Evolutionary conservation across 2,797 vertebrate species (phyloP).

Genomic region (Chloroceryle amazona): DNA sequence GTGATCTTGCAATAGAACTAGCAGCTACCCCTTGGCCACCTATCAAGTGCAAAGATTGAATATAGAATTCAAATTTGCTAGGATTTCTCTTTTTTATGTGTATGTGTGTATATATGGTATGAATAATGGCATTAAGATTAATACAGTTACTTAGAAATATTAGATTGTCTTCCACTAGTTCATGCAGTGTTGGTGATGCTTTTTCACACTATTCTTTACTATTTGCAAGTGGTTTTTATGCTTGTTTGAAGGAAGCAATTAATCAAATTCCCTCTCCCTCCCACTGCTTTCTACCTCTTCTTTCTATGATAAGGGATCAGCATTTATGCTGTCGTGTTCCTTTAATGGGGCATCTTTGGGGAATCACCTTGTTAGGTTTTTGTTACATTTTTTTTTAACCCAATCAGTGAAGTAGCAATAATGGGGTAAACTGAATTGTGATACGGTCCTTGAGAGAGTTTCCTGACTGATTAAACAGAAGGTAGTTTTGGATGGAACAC

Average conservation of each 20-base stretch:
- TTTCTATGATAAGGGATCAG: not conserved
- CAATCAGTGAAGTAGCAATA: not conserved
- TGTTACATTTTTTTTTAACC: not conserved
- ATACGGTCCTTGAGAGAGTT: not conserved
- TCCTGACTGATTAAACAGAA: not conserved
- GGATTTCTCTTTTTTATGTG: not conserved
- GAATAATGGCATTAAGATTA: not conserved
- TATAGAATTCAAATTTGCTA: not conserved
- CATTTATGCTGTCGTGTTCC: not conserved
- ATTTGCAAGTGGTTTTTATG: conserved; percentile 8
- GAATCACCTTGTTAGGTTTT: not conserved
- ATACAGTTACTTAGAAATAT: not conserved
- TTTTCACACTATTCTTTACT: not conserved
- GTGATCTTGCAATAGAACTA: not conserved
- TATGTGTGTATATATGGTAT: not conserved
- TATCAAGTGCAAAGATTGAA: not conserved
- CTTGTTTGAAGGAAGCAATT: conserved; percentile 32
- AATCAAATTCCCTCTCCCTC: not conserved
- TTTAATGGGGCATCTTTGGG: not conserved
- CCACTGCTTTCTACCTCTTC: not conserved
- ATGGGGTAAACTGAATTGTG: not conserved
- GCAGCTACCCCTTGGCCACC: not conserved
- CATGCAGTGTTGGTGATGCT: not conserved
- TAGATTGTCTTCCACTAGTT: not conserved
- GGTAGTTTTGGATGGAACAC: not conserved